Evolutionary conservation across 2,113 vertebrate species (phyloP), one percentile per base, ranked within the genome.

Genomic region (Anoura caudifer): DNA sequence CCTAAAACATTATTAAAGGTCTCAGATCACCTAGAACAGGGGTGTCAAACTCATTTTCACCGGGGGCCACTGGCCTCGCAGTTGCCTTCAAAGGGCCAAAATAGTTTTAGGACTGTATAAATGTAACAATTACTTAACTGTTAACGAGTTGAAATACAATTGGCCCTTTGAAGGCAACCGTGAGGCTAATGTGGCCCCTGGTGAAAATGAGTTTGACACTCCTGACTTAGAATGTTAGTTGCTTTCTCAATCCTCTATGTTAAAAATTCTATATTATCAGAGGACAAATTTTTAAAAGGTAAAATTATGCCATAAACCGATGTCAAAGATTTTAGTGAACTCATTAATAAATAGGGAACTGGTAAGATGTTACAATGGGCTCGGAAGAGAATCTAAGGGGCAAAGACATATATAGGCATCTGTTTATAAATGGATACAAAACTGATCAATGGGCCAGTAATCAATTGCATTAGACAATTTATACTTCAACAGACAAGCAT

Each of bases 281-380:
- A 93, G 26, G 38, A 50, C 38, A 47, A 61, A 41, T 84, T 94
- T 94, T 73, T n/a, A 26, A 61, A 90, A 73, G 14, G 81, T 76
- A 77, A 95, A 93, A 63, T n/a, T 56, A 81, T 63, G 31, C 76
- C 19, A 75, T 43, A 47, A 69, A 87, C 17, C 54, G 13, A 69
- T 36, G 31, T 72, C 54, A 87, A 91, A 83, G 54, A 70, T 79
- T 94, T 94, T 87, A 65, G 33, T 87, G 79, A 96, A 85, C 24
- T 97, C 50, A 70, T 80, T 87, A 87, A 77, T 80, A 91, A 61
- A 75, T 54, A 65, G 38, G 41, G 20, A 86, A 50, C 36, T 45
- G 22, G 20, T 47, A 93, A 87, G 56, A 94, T 80, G 89, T 80
- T 76, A 73, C 24, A 61, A 33, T 13, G 16, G 41, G 22, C 80